Conservation (phyloP, 2,888 invertebrate genomes). For the Nasonovia ribisnigri region DNA sequence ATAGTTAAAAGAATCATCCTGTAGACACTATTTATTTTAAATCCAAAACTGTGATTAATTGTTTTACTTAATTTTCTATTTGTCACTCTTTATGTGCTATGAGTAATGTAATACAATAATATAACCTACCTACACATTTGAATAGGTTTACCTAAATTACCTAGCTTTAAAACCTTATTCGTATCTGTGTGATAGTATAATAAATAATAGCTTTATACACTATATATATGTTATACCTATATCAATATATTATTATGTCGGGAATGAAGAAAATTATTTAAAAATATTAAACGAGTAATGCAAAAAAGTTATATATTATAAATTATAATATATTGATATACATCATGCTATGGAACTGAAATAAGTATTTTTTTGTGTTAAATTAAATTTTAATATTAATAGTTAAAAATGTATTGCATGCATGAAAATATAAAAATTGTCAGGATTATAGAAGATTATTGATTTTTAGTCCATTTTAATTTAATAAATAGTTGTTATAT, state of each 20-base stretch:
- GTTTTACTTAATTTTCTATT: not conserved
- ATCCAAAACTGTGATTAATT: not conserved
- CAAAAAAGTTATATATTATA: not conserved
- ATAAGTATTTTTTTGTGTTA: not conserved
- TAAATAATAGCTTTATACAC: not conserved
- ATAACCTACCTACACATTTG: not conserved
- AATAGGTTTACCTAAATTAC: not conserved
- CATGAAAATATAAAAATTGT: not conserved
- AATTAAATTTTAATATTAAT: not conserved
- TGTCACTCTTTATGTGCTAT: not conserved
- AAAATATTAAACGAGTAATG: not conserved
- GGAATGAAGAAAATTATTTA: not conserved
- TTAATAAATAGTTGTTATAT: not conserved
- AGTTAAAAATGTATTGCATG: not conserved
- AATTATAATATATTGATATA: not conserved
- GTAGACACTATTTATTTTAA: not conserved
- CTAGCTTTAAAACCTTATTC: conserved; percentile 8
- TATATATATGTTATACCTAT: not conserved
- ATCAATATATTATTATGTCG: not conserved
- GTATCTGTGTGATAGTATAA: not conserved
- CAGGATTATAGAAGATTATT: not conserved
- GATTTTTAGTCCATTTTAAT: not conserved
- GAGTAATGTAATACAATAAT: not conserved
- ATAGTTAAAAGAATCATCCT: not conserved
- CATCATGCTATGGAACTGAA: not conserved